These are phyloP conservation scores for Brevipalpus yothersi DNA, from an alignment of 1,140 invertebrate genomes.

Conservation along the genomic window DNA sequence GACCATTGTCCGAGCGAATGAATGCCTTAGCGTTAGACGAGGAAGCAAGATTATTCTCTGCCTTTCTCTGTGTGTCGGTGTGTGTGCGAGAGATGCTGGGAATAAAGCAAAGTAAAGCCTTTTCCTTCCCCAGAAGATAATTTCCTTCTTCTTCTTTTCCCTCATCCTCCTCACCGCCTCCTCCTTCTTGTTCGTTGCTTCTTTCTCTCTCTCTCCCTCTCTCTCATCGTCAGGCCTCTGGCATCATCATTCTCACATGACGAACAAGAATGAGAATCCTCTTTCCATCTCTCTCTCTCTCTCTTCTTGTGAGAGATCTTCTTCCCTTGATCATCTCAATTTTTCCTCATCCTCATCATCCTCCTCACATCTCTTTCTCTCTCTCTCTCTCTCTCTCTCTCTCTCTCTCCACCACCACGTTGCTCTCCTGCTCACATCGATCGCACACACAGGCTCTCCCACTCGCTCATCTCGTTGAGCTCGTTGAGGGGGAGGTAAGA, in stretches of 20 bases:
- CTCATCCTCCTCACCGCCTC: neutral
- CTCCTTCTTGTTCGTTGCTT: neutral
- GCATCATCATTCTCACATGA: neutral
- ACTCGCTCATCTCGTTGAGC: too few relatives aligned
- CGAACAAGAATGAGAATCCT: neutral
- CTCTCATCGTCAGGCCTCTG: neutral
- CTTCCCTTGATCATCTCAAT: neutral
- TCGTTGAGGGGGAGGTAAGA: too few relatives aligned
- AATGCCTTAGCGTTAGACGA: neutral
- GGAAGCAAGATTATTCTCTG: neutral
- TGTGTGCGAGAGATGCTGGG: neutral
- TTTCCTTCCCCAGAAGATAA: neutral
- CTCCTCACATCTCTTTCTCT: too few relatives aligned
- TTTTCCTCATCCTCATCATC: too few relatives aligned
- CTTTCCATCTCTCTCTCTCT: neutral
- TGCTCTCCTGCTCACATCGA: too few relatives aligned
- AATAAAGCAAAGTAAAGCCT: neutral
- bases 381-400: too few relatives aligned
- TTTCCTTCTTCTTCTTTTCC: neutral
- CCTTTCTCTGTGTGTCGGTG: neutral
- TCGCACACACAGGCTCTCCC: too few relatives aligned
- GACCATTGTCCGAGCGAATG: neutral
- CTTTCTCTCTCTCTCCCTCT: neutral
- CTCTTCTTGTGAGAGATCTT: neutral
- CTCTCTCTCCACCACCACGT: too few relatives aligned